Evolutionary conservation across 2,888 invertebrate species (phyloP), one percentile per base, ranked within the genome.

Genomic region (Cerastoderma edule): DNA sequence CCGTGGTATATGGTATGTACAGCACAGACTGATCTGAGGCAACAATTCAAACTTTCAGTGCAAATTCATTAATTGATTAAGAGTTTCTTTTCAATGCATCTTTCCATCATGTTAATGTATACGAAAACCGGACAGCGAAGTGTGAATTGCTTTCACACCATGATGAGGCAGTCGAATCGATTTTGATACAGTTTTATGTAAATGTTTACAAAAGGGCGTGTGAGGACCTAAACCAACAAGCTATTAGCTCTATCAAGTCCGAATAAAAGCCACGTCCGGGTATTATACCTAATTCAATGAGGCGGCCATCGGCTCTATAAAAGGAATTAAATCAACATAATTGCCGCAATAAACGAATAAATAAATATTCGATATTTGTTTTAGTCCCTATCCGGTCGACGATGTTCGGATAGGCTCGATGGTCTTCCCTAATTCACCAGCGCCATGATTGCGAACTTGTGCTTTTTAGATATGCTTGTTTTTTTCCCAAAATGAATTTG

Each of bases 301-400:
- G 39, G 13, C 24, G 39, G 33, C 30, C 60, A 60, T 60, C 60
- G 24, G 39, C 13, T 27, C 13, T 60, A 60, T 60, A 60, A 60
- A 60, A 60, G 39, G 60, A 60, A 60, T 60, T 60, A 60, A 60
- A 60, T 60, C 60, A 60, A 60, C 60, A 39, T 8, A 60, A 60
- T 60, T 60, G 60, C 60, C 60, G 33, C 60, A 60, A 60, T 60
- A 60, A 60, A 60, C 39, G 60, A 60, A 60, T 60, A 60, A 60
- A 60, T 60, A 60, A 60, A 60, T 60, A 33, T 22, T 60, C 60
- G 39, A 60, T 60, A 39, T 35, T 60, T 60, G 39, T 33, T 60
- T 39, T 39, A 24, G 35, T 39, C 60, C n/a, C 10, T 22, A 30
- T 60, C 33, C 60, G 27, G n/a, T n/a, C n/a, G n/a, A n/a, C n/a